phyloP scores from a whole-genome alignment of 2,797 vertebrate genomes.

The Xiphophorus birchmanni region DNA sequence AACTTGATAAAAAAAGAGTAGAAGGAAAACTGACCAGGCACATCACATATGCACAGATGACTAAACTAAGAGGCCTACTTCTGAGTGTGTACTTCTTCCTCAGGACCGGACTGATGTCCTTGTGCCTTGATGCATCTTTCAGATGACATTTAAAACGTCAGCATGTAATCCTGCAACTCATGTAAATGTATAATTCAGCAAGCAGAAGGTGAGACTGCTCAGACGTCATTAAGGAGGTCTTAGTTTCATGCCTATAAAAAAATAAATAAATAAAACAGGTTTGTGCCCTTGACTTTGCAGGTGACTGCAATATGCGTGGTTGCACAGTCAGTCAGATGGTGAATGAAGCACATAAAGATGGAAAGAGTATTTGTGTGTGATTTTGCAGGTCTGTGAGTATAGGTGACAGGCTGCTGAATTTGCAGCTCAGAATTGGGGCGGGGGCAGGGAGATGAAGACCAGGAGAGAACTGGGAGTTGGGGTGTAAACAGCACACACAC shows the following conservation, averaged over 20 bases:
- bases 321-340: neutral
- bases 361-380: constrained; percentile 51
- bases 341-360: constrained; percentile 40
- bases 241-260: constrained; percentile 32
- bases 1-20: neutral
- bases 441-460: constrained; percentile 33
- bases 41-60: constrained; percentile 4
- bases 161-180: constrained; percentile 61
- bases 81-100: constrained; percentile 24
- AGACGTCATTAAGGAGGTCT: constrained; percentile 23
- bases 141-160: constrained; percentile 66
- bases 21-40: neutral
- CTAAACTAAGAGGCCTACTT: constrained; percentile 43
- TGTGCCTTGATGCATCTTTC: constrained; percentile 60
- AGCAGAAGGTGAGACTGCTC: constrained; percentile 58
- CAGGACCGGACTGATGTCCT: constrained; percentile 46
- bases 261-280: neutral
- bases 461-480: constrained; percentile 38
- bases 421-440: constrained; percentile 60
- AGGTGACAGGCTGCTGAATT: constrained; percentile 76
- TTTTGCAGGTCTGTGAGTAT: constrained; percentile 48
- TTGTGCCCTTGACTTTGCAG: constrained; percentile 33
- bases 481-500: constrained; percentile 73
- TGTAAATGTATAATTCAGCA: constrained; percentile 63
- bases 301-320: constrained; percentile 33